These are phyloP conservation scores for Scartelaos histophorus DNA, from an alignment of 2,113 vertebrate species.

Conservation along the genomic window DNA sequence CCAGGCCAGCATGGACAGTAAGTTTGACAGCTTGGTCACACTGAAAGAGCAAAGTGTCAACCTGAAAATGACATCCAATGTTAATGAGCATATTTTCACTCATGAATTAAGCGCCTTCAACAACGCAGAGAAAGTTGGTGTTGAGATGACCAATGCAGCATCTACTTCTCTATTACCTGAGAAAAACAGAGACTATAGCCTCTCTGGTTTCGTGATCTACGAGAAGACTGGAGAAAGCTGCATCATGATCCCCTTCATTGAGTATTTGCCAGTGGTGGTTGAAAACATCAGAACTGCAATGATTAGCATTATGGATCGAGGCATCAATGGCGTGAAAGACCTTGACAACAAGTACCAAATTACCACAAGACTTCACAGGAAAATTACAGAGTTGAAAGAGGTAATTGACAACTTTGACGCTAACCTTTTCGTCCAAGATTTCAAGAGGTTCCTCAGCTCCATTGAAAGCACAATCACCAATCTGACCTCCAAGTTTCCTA, in stretches of 20 bases:
- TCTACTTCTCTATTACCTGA: constrained; percentile 74
- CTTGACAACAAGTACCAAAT: constrained; percentile 78
- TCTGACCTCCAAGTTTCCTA: constrained; percentile 70
- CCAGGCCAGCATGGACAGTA: constrained; percentile 79
- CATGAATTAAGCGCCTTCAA: constrained; percentile 84
- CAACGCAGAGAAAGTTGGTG: constrained; percentile 76
- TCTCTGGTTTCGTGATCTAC: constrained; percentile 86
- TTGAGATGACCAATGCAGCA: constrained; percentile 78
- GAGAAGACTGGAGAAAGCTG: constrained; percentile 89
- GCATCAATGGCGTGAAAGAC: constrained; percentile 78
- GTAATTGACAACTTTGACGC: constrained; percentile 81
- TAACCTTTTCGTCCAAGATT: constrained; percentile 64
- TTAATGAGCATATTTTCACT: constrained; percentile 82
- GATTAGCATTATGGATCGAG: constrained; percentile 66
- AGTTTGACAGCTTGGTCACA: constrained; percentile 77
- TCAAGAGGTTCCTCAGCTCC: constrained; percentile 69
- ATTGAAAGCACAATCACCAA: constrained; percentile 70
- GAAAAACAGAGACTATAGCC: constrained; percentile 76
- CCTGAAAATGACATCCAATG: constrained; percentile 81
- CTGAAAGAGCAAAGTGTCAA: constrained; percentile 81
- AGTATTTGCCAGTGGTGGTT: constrained; percentile 80
- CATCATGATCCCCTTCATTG: constrained; percentile 83
- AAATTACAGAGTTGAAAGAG: constrained; percentile 76
- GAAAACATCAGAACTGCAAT: constrained; percentile 74
- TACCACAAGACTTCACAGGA: constrained; percentile 75